phyloP scores from a whole-genome alignment of 2,113 vertebrate genomes.

The Stercorarius parasiticus region DNA sequence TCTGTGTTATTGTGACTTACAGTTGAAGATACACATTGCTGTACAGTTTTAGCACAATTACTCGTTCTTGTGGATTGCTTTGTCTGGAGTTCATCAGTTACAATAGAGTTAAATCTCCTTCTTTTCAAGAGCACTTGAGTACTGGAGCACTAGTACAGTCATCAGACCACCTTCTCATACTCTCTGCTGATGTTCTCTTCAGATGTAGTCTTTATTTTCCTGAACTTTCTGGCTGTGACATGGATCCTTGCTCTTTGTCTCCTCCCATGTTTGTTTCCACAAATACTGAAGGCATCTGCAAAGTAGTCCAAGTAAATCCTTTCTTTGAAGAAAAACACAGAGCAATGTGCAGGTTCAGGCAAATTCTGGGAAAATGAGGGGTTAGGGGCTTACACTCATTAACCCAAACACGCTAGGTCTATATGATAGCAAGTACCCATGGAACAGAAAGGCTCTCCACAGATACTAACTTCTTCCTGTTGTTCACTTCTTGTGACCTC shows the following conservation, averaged over 20 bases:
- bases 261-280: not conserved
- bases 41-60: not conserved
- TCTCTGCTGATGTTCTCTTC: not conserved
- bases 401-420: not conserved
- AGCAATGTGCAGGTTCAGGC: not conserved
- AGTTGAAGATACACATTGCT: not conserved
- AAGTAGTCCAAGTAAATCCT: not conserved
- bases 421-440: not conserved
- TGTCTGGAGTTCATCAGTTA: not conserved
- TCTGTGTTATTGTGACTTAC: not conserved
- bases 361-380: not conserved
- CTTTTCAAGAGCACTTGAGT: not conserved
- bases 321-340: not conserved
- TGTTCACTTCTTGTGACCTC: not conserved
- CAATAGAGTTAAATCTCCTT: not conserved
- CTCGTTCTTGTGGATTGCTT: not conserved
- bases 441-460: not conserved
- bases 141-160: not conserved
- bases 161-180: not conserved
- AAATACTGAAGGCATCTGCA: not conserved
- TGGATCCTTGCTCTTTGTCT: not conserved
- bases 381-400: not conserved
- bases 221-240: not conserved
- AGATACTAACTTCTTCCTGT: not conserved
- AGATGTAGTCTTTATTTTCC: not conserved